A percentile compares a stretch with the other conserved stretches of the same genome.
Evolutionary conservation across 2,113 vertebrate genomes (phyloP).

Genomic region (Neopipo cinnamomea): DNA sequence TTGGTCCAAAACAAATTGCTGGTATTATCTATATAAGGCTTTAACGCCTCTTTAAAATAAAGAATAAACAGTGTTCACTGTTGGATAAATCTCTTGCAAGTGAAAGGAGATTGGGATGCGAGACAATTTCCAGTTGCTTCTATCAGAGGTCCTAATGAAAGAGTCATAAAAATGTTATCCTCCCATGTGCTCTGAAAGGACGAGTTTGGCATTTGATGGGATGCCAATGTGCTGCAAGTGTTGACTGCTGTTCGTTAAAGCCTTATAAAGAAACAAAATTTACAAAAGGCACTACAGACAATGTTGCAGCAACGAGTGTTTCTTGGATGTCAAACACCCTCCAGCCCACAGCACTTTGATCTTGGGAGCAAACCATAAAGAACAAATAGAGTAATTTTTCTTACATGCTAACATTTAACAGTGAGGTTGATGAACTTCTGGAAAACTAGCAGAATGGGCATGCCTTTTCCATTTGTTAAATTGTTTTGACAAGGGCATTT

Average conservation of each 20-base stretch:
- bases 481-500: constrained; percentile 64
- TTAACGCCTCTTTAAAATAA: not conserved
- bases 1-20: not conserved
- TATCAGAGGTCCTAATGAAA: not conserved
- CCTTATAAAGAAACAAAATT: constrained; percentile 68
- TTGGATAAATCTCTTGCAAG: not conserved
- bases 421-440: constrained; percentile 66
- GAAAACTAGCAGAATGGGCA: constrained; percentile 59
- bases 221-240: constrained; percentile 41
- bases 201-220: not conserved
- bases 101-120: not conserved
- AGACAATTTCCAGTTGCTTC: constrained; percentile 36
- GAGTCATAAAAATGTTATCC: constrained; percentile 1
- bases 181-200: not conserved
- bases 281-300: constrained; percentile 43
- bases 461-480: constrained; percentile 64
- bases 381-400: constrained; percentile 61
- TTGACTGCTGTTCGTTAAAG: constrained; percentile 53
- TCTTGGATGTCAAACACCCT: constrained; percentile 59
- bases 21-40: constrained; percentile 38
- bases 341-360: constrained; percentile 52
- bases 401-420: constrained; percentile 52
- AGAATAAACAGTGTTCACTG: not conserved
- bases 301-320: constrained; percentile 17
- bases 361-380: constrained; percentile 48